Evolutionary conservation across 1,140 invertebrate species (phyloP), one percentile per base, ranked within the genome.

Genomic region (Laupala kohalensis): DNA sequence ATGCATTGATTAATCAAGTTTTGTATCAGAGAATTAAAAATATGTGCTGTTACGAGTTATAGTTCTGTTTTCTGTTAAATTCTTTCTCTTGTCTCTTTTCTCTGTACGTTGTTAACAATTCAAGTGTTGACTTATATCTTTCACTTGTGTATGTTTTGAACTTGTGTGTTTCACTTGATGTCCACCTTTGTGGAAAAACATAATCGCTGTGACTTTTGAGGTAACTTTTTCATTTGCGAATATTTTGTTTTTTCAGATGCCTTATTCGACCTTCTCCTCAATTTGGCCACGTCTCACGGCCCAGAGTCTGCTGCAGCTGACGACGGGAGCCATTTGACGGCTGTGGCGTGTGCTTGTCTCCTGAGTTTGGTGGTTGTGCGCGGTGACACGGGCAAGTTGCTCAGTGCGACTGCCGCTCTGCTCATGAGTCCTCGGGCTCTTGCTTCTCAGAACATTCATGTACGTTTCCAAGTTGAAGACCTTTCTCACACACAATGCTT

Each of bases 311-410:
- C 75, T 67, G 66, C 74, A 73, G 80, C 81, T 5, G 85, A 86
- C 75, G 84, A 87, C 75, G 88, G 88, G 23, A 86, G 85, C 75
- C 86, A 87, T 73, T 84, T 95, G 74, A 93, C 92, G 37, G 90
- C 93, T 26, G 86, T 96, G 70, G 93, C 94, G 64, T 95, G 93
- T 81, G 90, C 94, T 4, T 95, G 94, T 77, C 84, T 98, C 2
- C 85, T 98, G 28, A 93, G 93, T 72, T 83, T 98, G 65, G 93
- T 94, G 27, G 90, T 97, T n/a, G 94, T 95, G 1, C 83, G 92
- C 71, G 95, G 95, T 2, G 93, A 97, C 78, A 95, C 95, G n/a
- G 93, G 94, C 29, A 92, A 95, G 78, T 88, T 95, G 75, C 83
- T 98, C 0, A 88, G 89, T 77, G 93, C 96, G 19, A 87, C 94